A percentile compares a stretch with the other conserved stretches of the same genome.
phyloP scores from a whole-genome alignment of 2,888 invertebrate species.

The Tromatobia lineatoria region DNA sequence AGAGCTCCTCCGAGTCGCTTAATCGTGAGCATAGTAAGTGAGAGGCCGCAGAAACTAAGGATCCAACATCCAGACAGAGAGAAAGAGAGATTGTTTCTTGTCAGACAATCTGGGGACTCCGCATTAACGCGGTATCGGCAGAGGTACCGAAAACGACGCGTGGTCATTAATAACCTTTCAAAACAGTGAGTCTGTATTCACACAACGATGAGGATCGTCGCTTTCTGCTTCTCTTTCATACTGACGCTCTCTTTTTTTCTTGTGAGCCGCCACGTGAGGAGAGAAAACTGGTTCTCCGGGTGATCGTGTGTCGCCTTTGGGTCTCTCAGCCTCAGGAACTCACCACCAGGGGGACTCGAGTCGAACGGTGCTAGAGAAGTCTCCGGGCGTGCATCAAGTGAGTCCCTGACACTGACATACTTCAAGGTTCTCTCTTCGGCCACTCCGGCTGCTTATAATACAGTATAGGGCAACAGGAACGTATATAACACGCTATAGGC shows the following conservation, averaged over 20 bases:
- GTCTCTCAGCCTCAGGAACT: constrained; percentile 51
- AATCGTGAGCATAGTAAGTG: constrained; percentile 13
- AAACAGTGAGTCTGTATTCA: constrained; percentile 69
- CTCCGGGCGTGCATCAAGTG: constrained; percentile 66
- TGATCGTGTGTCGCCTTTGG: constrained; percentile 56
- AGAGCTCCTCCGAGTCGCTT: constrained; percentile 24
- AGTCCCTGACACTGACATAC: constrained; percentile 83
- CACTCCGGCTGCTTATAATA: constrained; percentile 57
- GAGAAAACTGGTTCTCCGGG: constrained; percentile 59
- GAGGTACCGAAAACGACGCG: constrained; percentile 57
- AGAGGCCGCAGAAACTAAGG: constrained; percentile 3
- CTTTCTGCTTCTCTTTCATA: background rate
- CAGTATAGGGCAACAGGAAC: background rate
- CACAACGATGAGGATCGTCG: background rate
- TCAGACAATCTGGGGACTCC: background rate
- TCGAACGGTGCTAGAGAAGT: constrained; percentile 75
- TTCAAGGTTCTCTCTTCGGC: constrained; percentile 78
- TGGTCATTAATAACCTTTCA: constrained; percentile 79
- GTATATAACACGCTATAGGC: constrained; percentile 1
- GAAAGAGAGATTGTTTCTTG: background rate
- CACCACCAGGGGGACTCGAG: background rate
- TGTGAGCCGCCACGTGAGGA: constrained; percentile 29
- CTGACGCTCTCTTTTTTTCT: background rate
- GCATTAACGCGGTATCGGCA: constrained; percentile 35
- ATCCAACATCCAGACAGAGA: background rate